Percentiles rank a stretch among this genome's conserved stretches.
These are phyloP conservation scores for Hyalella azteca DNA, from an alignment of 2,888 invertebrate genomes.

Conservation along the genomic window DNA sequence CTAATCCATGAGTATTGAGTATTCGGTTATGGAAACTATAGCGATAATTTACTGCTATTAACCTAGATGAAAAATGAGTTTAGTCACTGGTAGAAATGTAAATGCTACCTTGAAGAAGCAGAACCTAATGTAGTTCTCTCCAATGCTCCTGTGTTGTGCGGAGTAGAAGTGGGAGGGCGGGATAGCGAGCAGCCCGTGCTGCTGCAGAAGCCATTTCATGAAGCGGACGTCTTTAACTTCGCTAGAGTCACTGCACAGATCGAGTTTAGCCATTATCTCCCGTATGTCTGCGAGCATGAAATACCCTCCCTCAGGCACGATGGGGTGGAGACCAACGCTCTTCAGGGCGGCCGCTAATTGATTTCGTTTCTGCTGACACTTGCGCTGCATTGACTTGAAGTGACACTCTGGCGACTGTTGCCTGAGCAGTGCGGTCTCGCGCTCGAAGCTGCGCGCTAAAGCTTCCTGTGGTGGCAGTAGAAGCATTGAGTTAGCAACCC, in stretches of 20 bases:
- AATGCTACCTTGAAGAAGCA: conserved; percentile 95
- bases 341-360: conserved; percentile 70
- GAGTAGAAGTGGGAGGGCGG: conserved; percentile 95
- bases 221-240: conserved; percentile 82
- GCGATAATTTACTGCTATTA: too few species aligned
- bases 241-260: conserved; percentile 64
- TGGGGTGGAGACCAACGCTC: conserved; percentile 86
- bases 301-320: conserved; percentile 94
- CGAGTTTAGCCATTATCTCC: conserved; percentile 69
- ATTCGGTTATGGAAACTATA: too few species aligned
- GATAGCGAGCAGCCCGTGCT: conserved; percentile 89
- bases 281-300: conserved; percentile 96
- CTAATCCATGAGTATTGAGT: too few species aligned
- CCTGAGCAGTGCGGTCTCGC: conserved; percentile 76
- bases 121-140: conserved; percentile 85
- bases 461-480: conserved; percentile 88
- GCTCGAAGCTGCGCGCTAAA: conserved; percentile 85
- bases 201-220: conserved; percentile 93
- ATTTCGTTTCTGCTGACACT: conserved; percentile 80
- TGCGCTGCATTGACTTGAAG: conserved; percentile 76
- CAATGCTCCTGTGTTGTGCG: conserved; percentile 76
- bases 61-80: too few species aligned
- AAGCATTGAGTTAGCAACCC: too few species aligned
- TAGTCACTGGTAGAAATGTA: too few species aligned
- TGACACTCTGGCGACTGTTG: conserved; percentile 80